Evolutionary conservation across 2,888 invertebrate species (phyloP).

Genomic region (Luperina nickerlii): DNA sequence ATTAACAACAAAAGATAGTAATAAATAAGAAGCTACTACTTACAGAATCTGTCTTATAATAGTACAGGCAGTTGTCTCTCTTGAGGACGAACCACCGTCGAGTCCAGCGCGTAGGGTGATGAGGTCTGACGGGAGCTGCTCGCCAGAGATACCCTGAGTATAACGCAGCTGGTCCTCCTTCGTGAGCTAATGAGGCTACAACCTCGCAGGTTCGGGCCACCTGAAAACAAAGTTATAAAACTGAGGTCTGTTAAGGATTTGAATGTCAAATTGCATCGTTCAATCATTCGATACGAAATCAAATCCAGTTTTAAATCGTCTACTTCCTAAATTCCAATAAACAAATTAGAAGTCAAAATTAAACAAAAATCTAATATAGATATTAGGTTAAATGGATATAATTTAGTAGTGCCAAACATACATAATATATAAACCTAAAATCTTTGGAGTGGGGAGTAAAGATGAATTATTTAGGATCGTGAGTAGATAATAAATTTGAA

Average conservation of each 20-base stretch:
- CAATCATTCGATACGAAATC: neutral
- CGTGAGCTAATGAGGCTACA: constrained; percentile 92
- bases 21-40: constrained; percentile 13
- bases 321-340: neutral
- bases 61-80: constrained; percentile 98
- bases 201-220: constrained; percentile 96
- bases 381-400: neutral
- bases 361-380: no score
- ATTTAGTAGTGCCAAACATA: neutral
- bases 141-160: constrained; percentile 95
- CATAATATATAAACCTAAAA: constrained; percentile 18
- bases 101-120: constrained; percentile 93
- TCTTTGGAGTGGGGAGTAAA: constrained; percentile 29
- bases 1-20: neutral
- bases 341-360: no score
- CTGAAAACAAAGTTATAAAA: constrained; percentile 72
- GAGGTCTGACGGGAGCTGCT: constrained; percentile 88
- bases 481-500: constrained; percentile 10
- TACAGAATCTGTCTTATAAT: constrained; percentile 96
- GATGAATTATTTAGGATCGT: constrained; percentile 23
- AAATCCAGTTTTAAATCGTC: neutral
- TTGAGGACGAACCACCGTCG: constrained; percentile 97
- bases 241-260: neutral
- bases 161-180: constrained; percentile 91
- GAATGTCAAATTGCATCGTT: neutral